Evolutionary conservation across 2,888 invertebrate species (phyloP).

Genomic region (Bombylius major): DNA sequence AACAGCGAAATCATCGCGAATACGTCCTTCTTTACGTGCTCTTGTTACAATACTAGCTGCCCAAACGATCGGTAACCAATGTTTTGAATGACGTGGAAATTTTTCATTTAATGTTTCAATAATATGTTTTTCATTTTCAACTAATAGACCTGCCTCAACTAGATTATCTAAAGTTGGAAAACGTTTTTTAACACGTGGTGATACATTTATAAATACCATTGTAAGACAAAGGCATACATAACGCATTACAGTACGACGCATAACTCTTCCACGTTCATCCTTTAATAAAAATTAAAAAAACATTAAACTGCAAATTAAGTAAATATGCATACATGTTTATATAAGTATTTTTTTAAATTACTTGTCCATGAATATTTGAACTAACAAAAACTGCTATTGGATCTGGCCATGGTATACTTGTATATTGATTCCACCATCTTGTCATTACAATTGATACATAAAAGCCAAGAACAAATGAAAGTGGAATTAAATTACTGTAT

Average conservation of each 20-base stretch:
- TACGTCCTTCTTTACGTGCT: constrained; percentile 79
- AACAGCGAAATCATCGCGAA: constrained; percentile 83
- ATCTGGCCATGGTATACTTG: constrained; percentile 75
- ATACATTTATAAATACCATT: constrained; percentile 75
- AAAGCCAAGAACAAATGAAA: constrained; percentile 89
- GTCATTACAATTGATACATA: constrained; percentile 88
- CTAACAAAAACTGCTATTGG: constrained; percentile 76
- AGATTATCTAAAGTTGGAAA: constrained; percentile 75
- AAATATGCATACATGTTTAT: not conserved
- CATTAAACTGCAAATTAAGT: not conserved
- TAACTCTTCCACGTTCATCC: constrained; percentile 70
- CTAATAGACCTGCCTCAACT: constrained; percentile 70
- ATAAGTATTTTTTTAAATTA: constrained; percentile 24
- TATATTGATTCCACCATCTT: constrained; percentile 85
- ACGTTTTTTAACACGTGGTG: constrained; percentile 76
- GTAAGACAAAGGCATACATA: constrained; percentile 79
- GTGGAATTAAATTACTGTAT: constrained; percentile 76
- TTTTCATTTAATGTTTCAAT: constrained; percentile 65
- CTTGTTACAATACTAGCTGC: constrained; percentile 79
- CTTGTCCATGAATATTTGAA: constrained; percentile 69
- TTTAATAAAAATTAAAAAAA: constrained; percentile 20
- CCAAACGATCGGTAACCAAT: constrained; percentile 88
- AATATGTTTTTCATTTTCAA: constrained; percentile 68
- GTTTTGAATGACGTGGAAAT: constrained; percentile 75
- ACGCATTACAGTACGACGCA: constrained; percentile 70